phyloP scores from a whole-genome alignment of 2,888 invertebrate genomes.

The Cacoxenus indagator region DNA sequence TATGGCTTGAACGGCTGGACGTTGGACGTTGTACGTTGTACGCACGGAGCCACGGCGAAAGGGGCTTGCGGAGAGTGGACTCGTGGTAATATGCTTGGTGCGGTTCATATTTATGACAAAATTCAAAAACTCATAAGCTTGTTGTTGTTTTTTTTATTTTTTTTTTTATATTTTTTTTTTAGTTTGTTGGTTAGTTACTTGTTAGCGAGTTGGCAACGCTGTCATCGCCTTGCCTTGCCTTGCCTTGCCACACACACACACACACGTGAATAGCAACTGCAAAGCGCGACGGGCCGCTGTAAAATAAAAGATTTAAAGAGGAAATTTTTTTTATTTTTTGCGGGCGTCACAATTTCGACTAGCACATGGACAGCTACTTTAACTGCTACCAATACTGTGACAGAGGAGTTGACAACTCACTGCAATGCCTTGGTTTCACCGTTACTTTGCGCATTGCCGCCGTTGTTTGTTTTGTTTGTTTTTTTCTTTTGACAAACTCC shows the following conservation, averaged over 20 bases:
- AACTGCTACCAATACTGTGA: background rate
- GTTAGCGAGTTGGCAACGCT: background rate
- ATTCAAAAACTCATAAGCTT: constrained; percentile 30
- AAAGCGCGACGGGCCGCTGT: too few species aligned
- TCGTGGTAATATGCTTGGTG: too few species aligned
- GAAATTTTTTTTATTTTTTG: background rate
- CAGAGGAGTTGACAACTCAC: too few species aligned
- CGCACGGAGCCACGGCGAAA: background rate
- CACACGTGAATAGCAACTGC: background rate
- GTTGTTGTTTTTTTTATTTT: background rate
- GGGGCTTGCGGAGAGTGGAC: too few species aligned
- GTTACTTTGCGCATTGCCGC: too few species aligned
- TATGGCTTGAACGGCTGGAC: background rate
- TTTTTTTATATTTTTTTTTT: background rate
- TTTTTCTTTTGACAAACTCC: background rate
- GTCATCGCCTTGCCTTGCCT: too few species aligned
- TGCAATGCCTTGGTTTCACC: too few species aligned
- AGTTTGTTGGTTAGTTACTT: background rate
- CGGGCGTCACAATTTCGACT: background rate
- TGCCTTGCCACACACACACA: background rate
- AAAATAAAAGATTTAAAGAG: too few species aligned
- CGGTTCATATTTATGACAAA: constrained; percentile 63
- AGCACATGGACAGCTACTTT: background rate
- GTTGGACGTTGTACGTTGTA: too few species aligned
- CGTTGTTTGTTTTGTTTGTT: background rate